Percentiles rank a stretch among this genome's conserved stretches.
phyloP scores from a whole-genome alignment of 2,888 invertebrate species.

The Agrochola lota region DNA sequence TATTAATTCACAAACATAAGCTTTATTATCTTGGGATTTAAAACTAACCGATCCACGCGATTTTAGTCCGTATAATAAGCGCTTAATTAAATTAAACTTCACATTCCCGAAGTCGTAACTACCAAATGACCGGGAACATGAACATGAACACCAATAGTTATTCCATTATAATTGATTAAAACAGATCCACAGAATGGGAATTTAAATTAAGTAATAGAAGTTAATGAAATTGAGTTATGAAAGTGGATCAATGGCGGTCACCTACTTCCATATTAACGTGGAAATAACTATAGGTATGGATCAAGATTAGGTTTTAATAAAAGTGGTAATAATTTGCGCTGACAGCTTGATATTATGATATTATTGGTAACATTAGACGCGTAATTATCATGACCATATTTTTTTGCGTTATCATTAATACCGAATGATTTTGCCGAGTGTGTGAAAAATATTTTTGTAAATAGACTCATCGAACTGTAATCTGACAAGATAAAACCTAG shows the following conservation, averaged over 20 bases:
- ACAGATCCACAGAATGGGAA: conserved; percentile 47
- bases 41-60: conserved; percentile 37
- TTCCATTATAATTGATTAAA: conserved; percentile 62
- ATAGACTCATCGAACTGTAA: background rate
- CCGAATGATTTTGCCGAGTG: background rate
- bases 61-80: conserved; percentile 36
- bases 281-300: conserved; percentile 16
- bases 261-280: conserved; percentile 59
- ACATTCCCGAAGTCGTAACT: conserved; percentile 49
- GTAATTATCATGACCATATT: background rate
- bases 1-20: conserved; percentile 22
- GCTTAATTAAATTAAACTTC: conserved; percentile 61
- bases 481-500: conserved; percentile 6
- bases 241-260: conserved; percentile 56
- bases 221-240: conserved; percentile 55
- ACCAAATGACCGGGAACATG: conserved; percentile 44
- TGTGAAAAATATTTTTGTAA: background rate
- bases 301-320: no score
- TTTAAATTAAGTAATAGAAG: conserved; percentile 61
- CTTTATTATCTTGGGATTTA: conserved; percentile 50
- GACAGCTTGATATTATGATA: background rate
- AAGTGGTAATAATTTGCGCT: no score
- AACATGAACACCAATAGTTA: conserved; percentile 46
- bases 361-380: background rate
- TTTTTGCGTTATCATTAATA: background rate